Evolutionary conservation across 2,797 vertebrate species (phyloP).

Genomic region (Rachycentron canadum): DNA sequence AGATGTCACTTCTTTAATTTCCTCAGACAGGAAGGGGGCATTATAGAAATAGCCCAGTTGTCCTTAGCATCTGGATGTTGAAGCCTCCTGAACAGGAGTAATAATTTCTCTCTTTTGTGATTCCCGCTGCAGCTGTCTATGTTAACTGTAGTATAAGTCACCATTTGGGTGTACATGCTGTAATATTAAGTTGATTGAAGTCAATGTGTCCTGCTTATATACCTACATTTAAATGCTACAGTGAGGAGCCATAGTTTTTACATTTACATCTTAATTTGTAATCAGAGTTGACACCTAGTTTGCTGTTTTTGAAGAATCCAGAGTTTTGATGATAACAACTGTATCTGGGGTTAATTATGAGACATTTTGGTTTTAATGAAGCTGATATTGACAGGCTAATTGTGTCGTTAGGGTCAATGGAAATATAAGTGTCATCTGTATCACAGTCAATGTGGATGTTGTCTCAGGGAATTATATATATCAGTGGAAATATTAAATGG

Average conservation of each 20-base stretch:
- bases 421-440: conserved; percentile 6
- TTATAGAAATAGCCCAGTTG: conserved; percentile 17
- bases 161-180: background rate
- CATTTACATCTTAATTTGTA: background rate
- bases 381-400: background rate
- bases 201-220: background rate
- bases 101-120: conserved; percentile 9
- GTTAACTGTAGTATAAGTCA: background rate
- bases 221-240: background rate
- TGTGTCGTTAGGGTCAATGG: background rate
- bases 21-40: conserved; percentile 32
- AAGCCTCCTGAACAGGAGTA: conserved; percentile 6
- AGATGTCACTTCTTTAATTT: conserved; percentile 44
- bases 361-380: background rate
- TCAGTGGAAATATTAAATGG: background rate
- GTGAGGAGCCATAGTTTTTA: background rate
- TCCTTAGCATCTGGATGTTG: conserved; percentile 22
- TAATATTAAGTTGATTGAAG: background rate
- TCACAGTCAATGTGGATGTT: conserved; percentile 21
- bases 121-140: conserved; percentile 6
- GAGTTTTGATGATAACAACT: background rate
- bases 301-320: background rate
- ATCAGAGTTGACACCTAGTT: background rate
- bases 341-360: background rate
- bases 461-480: background rate